Evolutionary conservation across 2,113 vertebrate genomes (phyloP), one percentile per base, ranked within the genome.

Genomic region (Eira barbara): DNA sequence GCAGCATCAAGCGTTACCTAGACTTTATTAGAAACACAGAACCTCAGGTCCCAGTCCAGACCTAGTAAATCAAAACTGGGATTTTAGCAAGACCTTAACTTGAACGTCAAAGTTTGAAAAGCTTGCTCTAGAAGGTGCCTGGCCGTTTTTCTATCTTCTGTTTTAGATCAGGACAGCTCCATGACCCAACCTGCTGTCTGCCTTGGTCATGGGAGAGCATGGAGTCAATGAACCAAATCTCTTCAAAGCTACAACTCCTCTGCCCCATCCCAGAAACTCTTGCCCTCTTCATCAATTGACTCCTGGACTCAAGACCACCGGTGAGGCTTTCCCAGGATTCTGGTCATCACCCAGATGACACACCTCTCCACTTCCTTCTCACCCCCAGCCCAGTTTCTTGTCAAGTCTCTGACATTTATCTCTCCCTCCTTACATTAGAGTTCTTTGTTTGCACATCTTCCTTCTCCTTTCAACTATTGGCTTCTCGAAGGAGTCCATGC

Each of bases 401-500:
- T 71, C 23, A 49, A 81, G 36, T 73, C 9, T 78, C 15, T 55
- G 73, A n/a, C 31, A 67, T 79, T 79, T 65, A 45, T 89, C 79
- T 96, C 42, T 76, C 90, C 59, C 47, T 73, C 29, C 42, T 45
- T 80, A 81, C 15, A 27, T 80, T 79, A 61, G 15, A 84, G 21
- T 49, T 63, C 84, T 90, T 97, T 69, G 69, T 84, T 87, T 88
- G 42, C 71, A 55, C 4, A 0, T 63, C 27, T 69, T 69, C 73
- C 23, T 67, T 76, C 3, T 8, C 9, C 25, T 91, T 17, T 92
- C 39, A 78, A 52, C 27, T 91, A 4, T 20, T 36, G 79, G 18
- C 20, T 86, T 86, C 78, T 93, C 89, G 82, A 96, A 96, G 36
- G n/a, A 95, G 67, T 74, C 65, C 67, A 23, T 18, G 36, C 55